phyloP scores from a whole-genome alignment of 2,888 invertebrate genomes.

The Diarsia mendica region DNA sequence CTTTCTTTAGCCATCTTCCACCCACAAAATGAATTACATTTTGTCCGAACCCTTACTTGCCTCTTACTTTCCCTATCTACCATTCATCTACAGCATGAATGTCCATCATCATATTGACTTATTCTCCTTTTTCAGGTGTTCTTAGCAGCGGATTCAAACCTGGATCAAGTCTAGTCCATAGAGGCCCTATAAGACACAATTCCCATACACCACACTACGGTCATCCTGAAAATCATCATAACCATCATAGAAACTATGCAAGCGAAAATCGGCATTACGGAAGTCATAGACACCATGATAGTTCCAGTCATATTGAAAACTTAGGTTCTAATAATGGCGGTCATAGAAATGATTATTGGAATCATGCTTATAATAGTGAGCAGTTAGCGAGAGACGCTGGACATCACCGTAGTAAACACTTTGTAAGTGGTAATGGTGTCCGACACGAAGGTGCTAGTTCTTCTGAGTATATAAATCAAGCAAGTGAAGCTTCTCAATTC shows the following conservation, averaged over 20 bases:
- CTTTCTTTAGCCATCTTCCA: too few relatives aligned
- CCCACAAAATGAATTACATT: not conserved
- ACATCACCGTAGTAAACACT: not conserved
- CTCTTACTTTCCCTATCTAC: too few relatives aligned
- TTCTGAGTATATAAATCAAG: not conserved
- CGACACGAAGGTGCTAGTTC: not conserved
- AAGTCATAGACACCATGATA: not conserved
- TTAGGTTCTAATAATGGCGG: not conserved
- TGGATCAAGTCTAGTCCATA: not conserved
- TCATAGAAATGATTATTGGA: not conserved
- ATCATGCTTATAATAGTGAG: not conserved
- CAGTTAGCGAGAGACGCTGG: not conserved
- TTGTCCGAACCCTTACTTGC: not conserved
- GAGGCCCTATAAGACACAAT: not conserved
- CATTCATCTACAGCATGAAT: not conserved
- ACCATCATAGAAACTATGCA: not conserved
- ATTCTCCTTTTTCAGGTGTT: slow-evolving; percentile 21
- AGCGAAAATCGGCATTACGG: not conserved
- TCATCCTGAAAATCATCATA: not conserved
- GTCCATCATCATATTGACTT: not conserved
- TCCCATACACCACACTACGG: not conserved
- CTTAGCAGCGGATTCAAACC: not conserved
- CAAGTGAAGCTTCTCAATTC: not conserved
- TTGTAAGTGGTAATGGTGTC: not conserved
- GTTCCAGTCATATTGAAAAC: not conserved